Percentiles rank a stretch among this genome's conserved stretches.
Conservation (phyloP, 2,797 vertebrate species). For the Ciconia nigra region DNA sequence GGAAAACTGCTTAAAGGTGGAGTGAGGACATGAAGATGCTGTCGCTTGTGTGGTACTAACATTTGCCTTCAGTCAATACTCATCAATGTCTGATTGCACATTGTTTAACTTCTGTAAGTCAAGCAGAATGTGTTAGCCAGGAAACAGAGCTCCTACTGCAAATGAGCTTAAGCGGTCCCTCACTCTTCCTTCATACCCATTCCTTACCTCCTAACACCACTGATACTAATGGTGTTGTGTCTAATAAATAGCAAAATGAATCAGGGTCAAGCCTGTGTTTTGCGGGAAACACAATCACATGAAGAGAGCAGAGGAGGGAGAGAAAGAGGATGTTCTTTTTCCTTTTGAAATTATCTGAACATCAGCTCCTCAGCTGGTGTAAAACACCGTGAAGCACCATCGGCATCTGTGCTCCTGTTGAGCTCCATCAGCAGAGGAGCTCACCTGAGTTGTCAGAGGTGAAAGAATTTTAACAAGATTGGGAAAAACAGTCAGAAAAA, state of each 20-base stretch:
- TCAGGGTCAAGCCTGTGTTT: neutral
- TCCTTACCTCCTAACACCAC: neutral
- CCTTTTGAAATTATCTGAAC: neutral
- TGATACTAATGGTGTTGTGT: accelerated
- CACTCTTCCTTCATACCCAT: neutral
- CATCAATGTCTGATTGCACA: neutral
- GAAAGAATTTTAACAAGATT: neutral
- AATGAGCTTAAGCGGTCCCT: neutral
- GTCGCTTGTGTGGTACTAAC: neutral
- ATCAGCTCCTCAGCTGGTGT: neutral
- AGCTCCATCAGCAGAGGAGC: neutral
- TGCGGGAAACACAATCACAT: neutral
- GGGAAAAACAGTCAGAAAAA: neutral
- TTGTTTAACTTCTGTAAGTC: neutral
- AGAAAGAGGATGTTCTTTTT: neutral
- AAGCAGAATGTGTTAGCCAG: neutral
- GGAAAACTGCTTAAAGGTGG: neutral
- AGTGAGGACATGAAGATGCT: neutral
- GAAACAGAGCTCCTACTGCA: neutral
- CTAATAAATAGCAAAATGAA: neutral
- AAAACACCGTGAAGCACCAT: neutral
- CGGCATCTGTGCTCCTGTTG: neutral
- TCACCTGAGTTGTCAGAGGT: neutral
- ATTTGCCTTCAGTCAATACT: neutral
- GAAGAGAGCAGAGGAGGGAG: neutral